phyloP scores from a whole-genome alignment of 1,140 invertebrate genomes.

The Macrocentrus cingulum region DNA sequence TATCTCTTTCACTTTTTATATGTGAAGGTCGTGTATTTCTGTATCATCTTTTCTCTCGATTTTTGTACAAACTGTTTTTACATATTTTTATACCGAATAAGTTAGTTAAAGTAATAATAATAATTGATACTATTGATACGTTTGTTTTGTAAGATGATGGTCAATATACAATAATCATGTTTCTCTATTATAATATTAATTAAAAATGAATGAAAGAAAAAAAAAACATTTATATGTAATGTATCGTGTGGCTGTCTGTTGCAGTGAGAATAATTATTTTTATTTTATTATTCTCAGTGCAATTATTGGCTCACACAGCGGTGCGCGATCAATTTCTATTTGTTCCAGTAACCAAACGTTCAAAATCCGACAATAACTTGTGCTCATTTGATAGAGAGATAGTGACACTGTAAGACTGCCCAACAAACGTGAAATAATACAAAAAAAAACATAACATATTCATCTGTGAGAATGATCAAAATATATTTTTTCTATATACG shows the following conservation, averaged over 20 bases:
- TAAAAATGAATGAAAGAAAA: no score
- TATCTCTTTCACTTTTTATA: slow-evolving; percentile 17
- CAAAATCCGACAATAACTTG: neutral
- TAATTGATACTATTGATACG: slow-evolving; percentile 22
- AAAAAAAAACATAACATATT: neutral
- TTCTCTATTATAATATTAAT: slow-evolving; percentile 42
- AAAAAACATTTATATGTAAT: slow-evolving; percentile 28
- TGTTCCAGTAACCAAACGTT: slow-evolving; percentile 30
- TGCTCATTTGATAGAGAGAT: neutral
- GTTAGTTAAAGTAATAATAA: slow-evolving; percentile 30
- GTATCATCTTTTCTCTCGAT: slow-evolving; percentile 52
- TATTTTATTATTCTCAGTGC: slow-evolving; percentile 29
- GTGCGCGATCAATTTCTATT: slow-evolving; percentile 39
- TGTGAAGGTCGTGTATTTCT: slow-evolving; percentile 41
- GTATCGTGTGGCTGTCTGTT: slow-evolving; percentile 37
- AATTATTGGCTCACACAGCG: slow-evolving; percentile 36
- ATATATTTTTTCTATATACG: neutral
- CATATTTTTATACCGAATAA: slow-evolving; percentile 37
- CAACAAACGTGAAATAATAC: neutral
- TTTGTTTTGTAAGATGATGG: slow-evolving; percentile 39
- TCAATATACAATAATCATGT: slow-evolving; percentile 44
- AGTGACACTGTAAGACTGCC: neutral
- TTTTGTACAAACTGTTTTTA: slow-evolving; percentile 60
- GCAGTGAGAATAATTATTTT: slow-evolving; percentile 33
- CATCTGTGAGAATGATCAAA: neutral